A percentile compares a stretch with the other conserved stretches of the same genome.
Evolutionary conservation across 2,797 vertebrate genomes (phyloP).

Genomic region (Enteromius thamalakanensis): DNA sequence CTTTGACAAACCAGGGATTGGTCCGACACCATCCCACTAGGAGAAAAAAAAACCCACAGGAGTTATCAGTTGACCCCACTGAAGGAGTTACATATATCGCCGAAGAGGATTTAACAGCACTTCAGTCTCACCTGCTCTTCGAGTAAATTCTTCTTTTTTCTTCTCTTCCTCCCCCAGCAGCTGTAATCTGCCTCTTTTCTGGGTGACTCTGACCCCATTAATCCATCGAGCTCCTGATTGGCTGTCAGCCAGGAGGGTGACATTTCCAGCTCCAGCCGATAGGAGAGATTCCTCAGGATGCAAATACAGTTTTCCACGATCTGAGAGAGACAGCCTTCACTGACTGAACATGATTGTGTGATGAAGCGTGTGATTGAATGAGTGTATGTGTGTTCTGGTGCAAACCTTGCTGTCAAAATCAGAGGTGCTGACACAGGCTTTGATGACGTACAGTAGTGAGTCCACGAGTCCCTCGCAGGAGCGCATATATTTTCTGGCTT

Average conservation of each 20-base stretch:
- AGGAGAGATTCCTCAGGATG: conserved; percentile 95
- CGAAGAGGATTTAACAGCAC: too few species aligned
- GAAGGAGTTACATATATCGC: background rate
- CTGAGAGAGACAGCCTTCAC: conserved; percentile 68
- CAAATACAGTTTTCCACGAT: conserved; percentile 99
- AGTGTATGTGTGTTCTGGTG: conserved; percentile 17
- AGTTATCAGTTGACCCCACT: background rate
- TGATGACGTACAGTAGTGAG: conserved; percentile 95
- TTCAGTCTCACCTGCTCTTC: conserved; percentile 87
- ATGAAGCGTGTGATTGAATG: background rate
- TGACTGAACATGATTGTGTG: background rate
- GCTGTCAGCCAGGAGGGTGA: conserved; percentile 86
- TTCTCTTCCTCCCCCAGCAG: conserved; percentile 97
- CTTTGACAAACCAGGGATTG: conserved; percentile 95
- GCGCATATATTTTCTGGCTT: conserved; percentile 95
- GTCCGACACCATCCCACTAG: conserved; percentile 97
- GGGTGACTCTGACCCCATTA: conserved; percentile 87
- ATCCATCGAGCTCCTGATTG: conserved; percentile 87
- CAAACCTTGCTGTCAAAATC: conserved; percentile 96
- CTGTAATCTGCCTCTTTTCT: conserved; percentile 91
- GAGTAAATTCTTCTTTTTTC: conserved; percentile 88
- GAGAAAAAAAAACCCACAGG: background rate
- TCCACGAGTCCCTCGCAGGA: conserved; percentile 94
- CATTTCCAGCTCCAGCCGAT: conserved; percentile 94
- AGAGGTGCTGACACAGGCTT: conserved; percentile 96